A percentile compares a stretch with the other conserved stretches of the same genome.
Evolutionary conservation across 1,140 invertebrate genomes (phyloP).

Genomic region (Camponotus floridanus): DNA sequence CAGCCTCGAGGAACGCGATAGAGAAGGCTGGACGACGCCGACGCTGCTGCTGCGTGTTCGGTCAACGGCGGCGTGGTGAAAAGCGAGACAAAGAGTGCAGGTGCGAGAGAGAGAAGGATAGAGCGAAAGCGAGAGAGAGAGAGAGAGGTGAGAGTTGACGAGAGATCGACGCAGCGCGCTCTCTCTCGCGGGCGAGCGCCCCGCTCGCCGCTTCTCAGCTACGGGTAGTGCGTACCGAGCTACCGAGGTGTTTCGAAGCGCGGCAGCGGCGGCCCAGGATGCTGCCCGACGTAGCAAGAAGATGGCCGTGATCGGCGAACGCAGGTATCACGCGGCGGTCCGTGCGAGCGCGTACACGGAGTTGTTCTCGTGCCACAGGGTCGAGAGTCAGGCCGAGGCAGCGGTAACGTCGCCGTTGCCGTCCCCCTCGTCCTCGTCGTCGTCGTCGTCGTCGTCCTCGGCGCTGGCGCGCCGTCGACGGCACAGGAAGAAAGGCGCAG

Average conservation of each 20-base stretch:
- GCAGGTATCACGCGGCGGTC: conserved; percentile 75
- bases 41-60: conserved; percentile 38
- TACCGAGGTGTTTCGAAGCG: conserved; percentile 75
- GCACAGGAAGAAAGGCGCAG: conserved; percentile 71
- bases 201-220: conserved; percentile 19
- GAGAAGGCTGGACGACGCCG: conserved; percentile 11
- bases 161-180: background rate
- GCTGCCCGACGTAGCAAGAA: conserved; percentile 80
- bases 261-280: conserved; percentile 78
- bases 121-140: conserved; percentile 10
- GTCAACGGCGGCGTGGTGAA: conserved; percentile 55
- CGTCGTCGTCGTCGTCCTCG: conserved; percentile 40
- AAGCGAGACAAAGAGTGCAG: conserved; percentile 34
- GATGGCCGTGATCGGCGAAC: conserved; percentile 84
- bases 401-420: conserved; percentile 36
- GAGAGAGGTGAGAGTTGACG: background rate
- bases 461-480: conserved; percentile 62
- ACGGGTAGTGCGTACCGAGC: conserved; percentile 46
- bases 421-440: conserved; percentile 34
- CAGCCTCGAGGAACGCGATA: background rate
- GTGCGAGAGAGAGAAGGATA: conserved; percentile 1
- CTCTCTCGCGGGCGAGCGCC: conserved; percentile 1
- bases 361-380: conserved; percentile 67
- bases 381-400: conserved; percentile 12
- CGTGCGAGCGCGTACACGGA: conserved; percentile 71